Evolutionary conservation across 2,113 vertebrate species (phyloP).

Genomic region (Campylomormyrus numenius): DNA sequence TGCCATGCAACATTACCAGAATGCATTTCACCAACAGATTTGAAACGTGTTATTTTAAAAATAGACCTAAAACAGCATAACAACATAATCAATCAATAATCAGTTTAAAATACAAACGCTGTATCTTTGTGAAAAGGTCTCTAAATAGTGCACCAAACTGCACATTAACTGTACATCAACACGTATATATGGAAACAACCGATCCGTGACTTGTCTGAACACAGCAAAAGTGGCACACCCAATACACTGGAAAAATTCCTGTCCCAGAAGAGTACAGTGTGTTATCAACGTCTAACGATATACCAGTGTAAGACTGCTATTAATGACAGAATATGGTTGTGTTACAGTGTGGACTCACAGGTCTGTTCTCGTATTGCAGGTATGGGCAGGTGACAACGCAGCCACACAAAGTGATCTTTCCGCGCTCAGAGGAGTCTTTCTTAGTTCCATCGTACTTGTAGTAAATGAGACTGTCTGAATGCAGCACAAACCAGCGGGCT

Average conservation of each 20-base stretch:
- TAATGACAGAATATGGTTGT: not conserved
- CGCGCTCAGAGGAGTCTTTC: constrained; percentile 71
- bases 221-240: not conserved
- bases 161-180: not conserved
- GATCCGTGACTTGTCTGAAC: constrained; percentile 8
- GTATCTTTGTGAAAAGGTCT: not conserved
- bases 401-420: constrained; percentile 70
- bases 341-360: constrained; percentile 53
- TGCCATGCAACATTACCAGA: not conserved
- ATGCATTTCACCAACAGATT: not conserved
- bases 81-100: not conserved
- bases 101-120: not conserved
- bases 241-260: not conserved
- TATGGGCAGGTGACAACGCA: constrained; percentile 81
- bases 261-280: not conserved
- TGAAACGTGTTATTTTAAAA: not conserved
- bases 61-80: not conserved
- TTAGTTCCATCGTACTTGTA: constrained; percentile 79
- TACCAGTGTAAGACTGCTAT: not conserved
- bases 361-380: constrained; percentile 80
- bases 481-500: constrained; percentile 82
- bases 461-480: constrained; percentile 80
- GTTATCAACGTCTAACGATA: not conserved
- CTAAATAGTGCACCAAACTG: not conserved
- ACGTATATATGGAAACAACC: not conserved